phyloP scores from a whole-genome alignment of 2,113 vertebrate species.

The Crotophaga sulcirostris region DNA sequence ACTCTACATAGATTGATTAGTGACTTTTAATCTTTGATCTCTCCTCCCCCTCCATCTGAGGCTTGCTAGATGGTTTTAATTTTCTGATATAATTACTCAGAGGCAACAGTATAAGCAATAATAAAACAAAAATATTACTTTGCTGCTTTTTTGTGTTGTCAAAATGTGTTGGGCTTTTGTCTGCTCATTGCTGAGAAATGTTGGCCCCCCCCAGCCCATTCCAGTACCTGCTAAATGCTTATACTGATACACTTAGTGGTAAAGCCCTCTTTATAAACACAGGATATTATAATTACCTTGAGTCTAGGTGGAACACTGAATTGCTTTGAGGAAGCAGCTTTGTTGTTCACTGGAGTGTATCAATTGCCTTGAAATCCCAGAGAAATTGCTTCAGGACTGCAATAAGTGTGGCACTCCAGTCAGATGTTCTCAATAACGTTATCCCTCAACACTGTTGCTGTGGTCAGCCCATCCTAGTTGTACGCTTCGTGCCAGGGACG shows the following conservation, averaged over 20 bases:
- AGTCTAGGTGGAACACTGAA: background rate
- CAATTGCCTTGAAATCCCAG: background rate
- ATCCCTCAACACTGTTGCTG: background rate
- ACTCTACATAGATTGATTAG: background rate
- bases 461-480: accelerated
- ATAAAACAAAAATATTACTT: background rate
- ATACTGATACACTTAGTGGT: background rate
- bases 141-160: background rate
- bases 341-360: background rate
- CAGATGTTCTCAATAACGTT: background rate
- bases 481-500: accelerated
- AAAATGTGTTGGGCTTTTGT: background rate
- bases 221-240: background rate
- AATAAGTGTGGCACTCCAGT: background rate
- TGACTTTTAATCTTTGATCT: background rate
- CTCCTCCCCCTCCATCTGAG: background rate
- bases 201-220: background rate
- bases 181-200: background rate
- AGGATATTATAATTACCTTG: background rate
- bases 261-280: background rate
- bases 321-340: background rate
- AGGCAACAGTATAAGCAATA: background rate
- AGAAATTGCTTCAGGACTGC: background rate
- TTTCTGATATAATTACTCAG: background rate
- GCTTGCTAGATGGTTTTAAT: background rate